Base-by-base conservation (phyloP, 2,888 invertebrate genomes). In the Hyposoter didymator region DNA sequence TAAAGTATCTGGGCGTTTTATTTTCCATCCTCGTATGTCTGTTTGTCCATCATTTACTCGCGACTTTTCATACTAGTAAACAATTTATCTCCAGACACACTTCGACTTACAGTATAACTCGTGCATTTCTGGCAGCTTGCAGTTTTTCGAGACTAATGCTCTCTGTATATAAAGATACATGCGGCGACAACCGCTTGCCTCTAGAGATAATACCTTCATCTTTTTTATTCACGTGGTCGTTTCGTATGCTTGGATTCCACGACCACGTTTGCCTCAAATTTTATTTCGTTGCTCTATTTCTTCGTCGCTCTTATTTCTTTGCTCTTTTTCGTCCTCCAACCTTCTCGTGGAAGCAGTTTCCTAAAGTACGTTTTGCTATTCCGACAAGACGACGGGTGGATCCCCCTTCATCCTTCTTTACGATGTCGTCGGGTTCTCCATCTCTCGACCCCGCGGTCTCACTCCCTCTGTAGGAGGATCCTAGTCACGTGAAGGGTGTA, bases 311-410 rank as follows among this genome's bases (percentile, higher is more conserved):
- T 14, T 59, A 28, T 81, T 81, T 47, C 39, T 70, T 22, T 22
- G 17, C 45, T 47, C 28, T 45, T 19, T 22, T 67, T 52, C 66
- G 35, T 52, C 32, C 35, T 52, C 78, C 39, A 19, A 22, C 69
- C 45, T 70, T 35, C 45, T 45, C 62, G 14, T 55, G 43, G 47
- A 55, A 69, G 35, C 69, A 73, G 80, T 73, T 74, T 69, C 59
- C 69, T 47, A 81, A 81, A 81, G 81, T 74, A 81, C 74, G 35
- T 75, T 78, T 78, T 83, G 72, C 45, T 67, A 72, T 82, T 83
- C 73, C 67, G 67, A 78, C 83, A 49, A 69, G 74, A 74, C 39
- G 67, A 28, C 39, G 73, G 67, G 43, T 59, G 43, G 49, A 59
- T 39, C 45, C 43, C 73, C 67, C 49, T 79, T 64, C 80, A 81